Conservation (phyloP, 37 sponge, comb jelly and placozoan species). For the Axinella damicornis region DNA sequence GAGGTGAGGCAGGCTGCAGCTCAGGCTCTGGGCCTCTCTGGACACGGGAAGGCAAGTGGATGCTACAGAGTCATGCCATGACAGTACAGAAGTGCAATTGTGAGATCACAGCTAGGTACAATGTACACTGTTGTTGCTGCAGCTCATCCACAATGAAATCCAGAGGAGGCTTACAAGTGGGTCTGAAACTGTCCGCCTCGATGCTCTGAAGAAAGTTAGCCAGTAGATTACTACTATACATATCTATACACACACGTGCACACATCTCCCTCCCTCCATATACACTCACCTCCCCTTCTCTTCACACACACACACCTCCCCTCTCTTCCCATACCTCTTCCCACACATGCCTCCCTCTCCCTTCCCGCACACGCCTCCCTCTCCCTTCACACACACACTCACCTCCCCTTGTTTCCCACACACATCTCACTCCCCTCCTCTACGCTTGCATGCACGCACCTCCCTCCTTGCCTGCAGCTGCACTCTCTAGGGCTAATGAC, state of each 20-base stretch:
- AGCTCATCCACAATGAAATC: constrained; percentile 94
- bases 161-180: constrained; percentile 48
- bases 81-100: too few species aligned
- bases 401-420: not conserved
- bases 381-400: not conserved
- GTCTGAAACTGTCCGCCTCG: constrained; percentile 71
- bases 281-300: not conserved
- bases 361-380: too few species aligned
- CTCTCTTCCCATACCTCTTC: too few species aligned
- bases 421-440: not conserved
- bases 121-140: not conserved
- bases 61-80: too few species aligned
- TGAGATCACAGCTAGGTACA: too few species aligned
- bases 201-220: constrained; percentile 88
- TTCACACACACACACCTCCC: not conserved
- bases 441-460: not conserved
- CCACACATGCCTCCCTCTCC: too few species aligned
- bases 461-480: constrained; percentile 21
- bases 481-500: constrained; percentile 88
- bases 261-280: too few species aligned
- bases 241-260: not conserved
- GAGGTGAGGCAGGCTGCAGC: constrained; percentile 85
- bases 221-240: not conserved
- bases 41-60: constrained; percentile 79
- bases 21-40: constrained; percentile 83